Evolutionary conservation across 2,797 vertebrate genomes (phyloP).

Genomic region (Centroberyx gerrardi): DNA sequence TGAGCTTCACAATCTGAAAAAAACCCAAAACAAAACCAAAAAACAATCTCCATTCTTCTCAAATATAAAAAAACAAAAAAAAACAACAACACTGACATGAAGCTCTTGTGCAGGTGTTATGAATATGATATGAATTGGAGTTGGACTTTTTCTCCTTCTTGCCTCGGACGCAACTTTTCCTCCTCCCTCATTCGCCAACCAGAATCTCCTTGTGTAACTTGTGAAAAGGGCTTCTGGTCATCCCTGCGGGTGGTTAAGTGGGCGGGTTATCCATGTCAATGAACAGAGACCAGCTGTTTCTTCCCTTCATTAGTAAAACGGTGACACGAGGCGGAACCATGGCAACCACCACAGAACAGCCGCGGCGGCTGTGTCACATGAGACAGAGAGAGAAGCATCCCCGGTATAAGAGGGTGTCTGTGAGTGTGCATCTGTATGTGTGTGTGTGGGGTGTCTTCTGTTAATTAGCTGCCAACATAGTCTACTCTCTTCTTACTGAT

Average conservation of each 20-base stretch:
- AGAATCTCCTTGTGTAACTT: slow-evolving; percentile 31
- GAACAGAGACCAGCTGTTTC: slow-evolving; percentile 72
- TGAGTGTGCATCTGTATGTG: slow-evolving; percentile 10
- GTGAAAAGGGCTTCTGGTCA: slow-evolving; percentile 31
- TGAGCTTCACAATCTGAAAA: slow-evolving; percentile 9
- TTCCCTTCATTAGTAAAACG: slow-evolving; percentile 78
- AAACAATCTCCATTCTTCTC: too few relatives aligned
- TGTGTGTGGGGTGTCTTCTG: slow-evolving; percentile 6
- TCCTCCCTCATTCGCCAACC: not conserved
- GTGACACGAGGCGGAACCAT: slow-evolving; percentile 70
- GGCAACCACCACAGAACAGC: slow-evolving; percentile 63
- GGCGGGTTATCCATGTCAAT: slow-evolving; percentile 40
- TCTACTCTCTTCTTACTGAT: slow-evolving; percentile 33
- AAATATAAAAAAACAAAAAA: too few relatives aligned
- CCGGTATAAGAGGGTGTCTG: slow-evolving; percentile 21
- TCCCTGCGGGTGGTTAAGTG: slow-evolving; percentile 44
- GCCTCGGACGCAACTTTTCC: not conserved
- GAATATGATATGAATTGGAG: not conserved
- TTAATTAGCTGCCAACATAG: slow-evolving; percentile 37
- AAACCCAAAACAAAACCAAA: not conserved
- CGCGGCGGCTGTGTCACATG: slow-evolving; percentile 34
- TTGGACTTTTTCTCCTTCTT: too few relatives aligned
- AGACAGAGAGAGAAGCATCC: slow-evolving; percentile 33
- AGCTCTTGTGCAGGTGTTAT: too few relatives aligned
- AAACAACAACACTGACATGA: too few relatives aligned